These are phyloP conservation scores for Tauraco erythrolophus DNA, from an alignment of 2,113 vertebrate species.

Conservation along the genomic window DNA sequence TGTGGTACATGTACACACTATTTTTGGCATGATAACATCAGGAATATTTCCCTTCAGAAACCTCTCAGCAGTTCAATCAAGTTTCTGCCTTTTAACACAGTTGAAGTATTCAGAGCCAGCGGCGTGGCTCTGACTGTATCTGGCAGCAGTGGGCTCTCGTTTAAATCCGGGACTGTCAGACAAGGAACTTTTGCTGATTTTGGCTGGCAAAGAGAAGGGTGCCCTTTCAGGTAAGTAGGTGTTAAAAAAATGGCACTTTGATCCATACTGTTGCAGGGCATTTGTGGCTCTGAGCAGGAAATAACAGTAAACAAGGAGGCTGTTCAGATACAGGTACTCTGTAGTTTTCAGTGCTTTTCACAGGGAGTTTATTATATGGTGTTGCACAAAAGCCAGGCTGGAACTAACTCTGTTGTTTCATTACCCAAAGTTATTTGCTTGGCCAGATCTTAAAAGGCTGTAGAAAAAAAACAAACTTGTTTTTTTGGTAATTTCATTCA, in stretches of 20 bases:
- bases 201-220: background rate
- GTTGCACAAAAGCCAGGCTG: background rate
- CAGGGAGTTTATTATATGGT: background rate
- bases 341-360: background rate
- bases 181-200: background rate
- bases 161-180: background rate
- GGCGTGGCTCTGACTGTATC: fast-evolving
- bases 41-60: background rate
- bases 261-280: background rate
- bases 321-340: background rate
- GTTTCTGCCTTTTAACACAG: background rate
- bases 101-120: background rate
- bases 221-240: background rate
- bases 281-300: background rate
- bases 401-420: background rate
- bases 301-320: background rate
- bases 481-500: too few species aligned
- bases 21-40: background rate
- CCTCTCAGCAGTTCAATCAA: background rate
- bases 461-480: background rate
- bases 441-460: background rate
- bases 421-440: background rate
- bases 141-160: background rate
- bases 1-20: background rate
- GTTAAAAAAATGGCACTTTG: background rate